phyloP scores from a whole-genome alignment of 2,113 vertebrate genomes.

The Equus przewalskii region DNA sequence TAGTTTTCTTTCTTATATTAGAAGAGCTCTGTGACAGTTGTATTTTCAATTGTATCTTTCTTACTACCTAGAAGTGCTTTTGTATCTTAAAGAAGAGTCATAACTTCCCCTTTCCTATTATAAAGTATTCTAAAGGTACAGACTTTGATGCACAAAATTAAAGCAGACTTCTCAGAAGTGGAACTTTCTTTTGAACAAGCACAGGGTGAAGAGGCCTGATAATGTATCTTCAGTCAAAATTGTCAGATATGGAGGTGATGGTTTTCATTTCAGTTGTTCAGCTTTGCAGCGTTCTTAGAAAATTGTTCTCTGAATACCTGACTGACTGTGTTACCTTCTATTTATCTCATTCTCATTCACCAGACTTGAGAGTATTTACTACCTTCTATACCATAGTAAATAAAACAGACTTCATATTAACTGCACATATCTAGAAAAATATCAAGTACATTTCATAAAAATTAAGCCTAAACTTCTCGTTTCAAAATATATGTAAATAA shows the following conservation, averaged over 20 bases:
- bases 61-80: background rate
- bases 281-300: background rate
- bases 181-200: constrained; percentile 17
- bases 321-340: background rate
- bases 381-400: background rate
- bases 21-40: background rate
- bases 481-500: background rate
- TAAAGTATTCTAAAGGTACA: background rate
- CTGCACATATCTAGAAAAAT: background rate
- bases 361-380: background rate
- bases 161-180: background rate
- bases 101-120: background rate
- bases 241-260: background rate
- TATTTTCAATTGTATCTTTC: background rate
- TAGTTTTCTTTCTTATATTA: background rate
- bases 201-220: background rate
- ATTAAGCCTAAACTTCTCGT: background rate
- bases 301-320: background rate
- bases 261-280: background rate
- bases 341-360: background rate
- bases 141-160: background rate
- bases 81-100: background rate
- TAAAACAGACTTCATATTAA: background rate
- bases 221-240: background rate
- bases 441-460: background rate